Conservation (phyloP, 1,140 invertebrate genomes). For the Augochlora pura region DNA sequence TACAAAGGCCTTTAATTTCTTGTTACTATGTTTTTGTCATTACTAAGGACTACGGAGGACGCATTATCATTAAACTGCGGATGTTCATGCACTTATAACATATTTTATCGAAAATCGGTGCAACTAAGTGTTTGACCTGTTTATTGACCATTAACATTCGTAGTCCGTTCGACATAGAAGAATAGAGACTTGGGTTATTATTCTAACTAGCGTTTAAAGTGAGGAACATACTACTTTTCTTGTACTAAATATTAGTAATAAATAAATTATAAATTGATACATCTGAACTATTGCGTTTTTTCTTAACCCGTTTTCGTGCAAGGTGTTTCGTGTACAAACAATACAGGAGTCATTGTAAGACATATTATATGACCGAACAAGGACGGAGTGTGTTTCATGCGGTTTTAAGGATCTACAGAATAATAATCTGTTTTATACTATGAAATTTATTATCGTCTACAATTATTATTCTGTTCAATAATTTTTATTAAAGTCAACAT, state of each 20-base stretch:
- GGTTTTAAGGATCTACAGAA: background rate
- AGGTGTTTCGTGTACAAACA: no score
- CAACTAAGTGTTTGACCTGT: no score
- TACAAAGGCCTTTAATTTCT: background rate
- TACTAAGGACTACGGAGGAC: no score
- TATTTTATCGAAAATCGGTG: no score
- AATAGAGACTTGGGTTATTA: background rate
- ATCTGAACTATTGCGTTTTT: background rate
- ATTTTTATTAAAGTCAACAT: conserved; percentile 18
- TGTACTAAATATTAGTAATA: background rate
- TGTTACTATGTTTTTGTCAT: background rate
- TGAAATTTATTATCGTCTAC: conserved; percentile 23
- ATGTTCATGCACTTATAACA: no score
- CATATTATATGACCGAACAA: no score
- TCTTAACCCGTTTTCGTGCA: background rate
- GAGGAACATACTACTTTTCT: background rate
- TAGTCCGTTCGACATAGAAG: background rate
- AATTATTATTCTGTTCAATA: conserved; percentile 18
- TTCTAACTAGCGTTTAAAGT: background rate
- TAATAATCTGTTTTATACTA: background rate
- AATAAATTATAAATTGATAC: conserved; percentile 1
- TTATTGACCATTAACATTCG: no score
- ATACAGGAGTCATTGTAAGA: no score
- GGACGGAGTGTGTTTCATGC: no score
- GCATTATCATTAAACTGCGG: background rate